Conservation (phyloP, 1,140 invertebrate genomes). For the Hyposmocoma kahamanoa region DNA sequence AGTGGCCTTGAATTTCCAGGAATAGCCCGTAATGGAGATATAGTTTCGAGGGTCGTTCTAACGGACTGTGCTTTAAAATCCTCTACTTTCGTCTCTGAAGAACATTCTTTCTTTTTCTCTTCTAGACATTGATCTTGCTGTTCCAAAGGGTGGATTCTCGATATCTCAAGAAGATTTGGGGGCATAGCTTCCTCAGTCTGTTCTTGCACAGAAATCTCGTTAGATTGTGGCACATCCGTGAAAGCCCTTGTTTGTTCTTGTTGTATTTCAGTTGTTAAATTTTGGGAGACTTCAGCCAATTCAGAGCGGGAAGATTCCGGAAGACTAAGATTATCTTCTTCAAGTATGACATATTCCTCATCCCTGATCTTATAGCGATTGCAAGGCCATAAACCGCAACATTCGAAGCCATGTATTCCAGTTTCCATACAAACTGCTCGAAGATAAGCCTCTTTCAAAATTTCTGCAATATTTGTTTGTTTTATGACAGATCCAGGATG, state of each 20-base stretch:
- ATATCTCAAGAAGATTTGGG: not conserved
- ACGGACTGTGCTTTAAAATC: not conserved
- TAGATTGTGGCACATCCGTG: not conserved
- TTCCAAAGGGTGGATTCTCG: not conserved
- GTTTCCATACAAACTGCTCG: constrained; percentile 35
- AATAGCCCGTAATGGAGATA: not conserved
- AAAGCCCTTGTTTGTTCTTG: no score
- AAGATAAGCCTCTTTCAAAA: no score
- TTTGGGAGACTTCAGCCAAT: not conserved
- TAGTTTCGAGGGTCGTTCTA: not conserved
- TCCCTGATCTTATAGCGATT: constrained; percentile 9
- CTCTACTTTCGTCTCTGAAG: not conserved
- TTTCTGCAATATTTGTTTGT: constrained; percentile 25
- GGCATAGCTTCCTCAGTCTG: not conserved
- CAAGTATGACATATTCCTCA: constrained; percentile 3
- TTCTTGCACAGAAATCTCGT: not conserved
- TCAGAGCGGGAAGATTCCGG: no score
- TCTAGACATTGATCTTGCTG: not conserved
- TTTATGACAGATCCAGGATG: constrained; percentile 26
- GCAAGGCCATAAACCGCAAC: constrained; percentile 36
- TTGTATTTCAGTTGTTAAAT: no score
- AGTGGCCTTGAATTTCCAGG: not conserved
- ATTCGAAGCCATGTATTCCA: constrained; percentile 33
- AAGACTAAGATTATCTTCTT: not conserved
- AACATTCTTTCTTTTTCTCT: not conserved